Base-by-base conservation (phyloP, 2,888 invertebrate genomes). In the Eutolmus rufibarbis region DNA sequence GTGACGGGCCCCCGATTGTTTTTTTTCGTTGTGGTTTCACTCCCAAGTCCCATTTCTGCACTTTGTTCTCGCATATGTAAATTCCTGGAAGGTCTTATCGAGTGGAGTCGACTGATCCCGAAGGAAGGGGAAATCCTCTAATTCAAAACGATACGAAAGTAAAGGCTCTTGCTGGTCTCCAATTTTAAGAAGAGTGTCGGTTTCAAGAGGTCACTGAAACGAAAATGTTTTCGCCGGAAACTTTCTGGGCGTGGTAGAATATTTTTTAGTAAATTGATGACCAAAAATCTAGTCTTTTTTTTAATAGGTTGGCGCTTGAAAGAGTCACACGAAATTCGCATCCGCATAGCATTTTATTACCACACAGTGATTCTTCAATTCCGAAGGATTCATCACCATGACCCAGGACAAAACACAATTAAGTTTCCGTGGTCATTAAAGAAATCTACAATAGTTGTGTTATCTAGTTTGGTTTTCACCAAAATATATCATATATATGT, bases 11-110 rank as follows among this genome's bases (percentile, higher is more conserved):
- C 66, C 66, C 66, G 28, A 12, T 23, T 23, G 8, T 66, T 66
- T 66, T 66, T n/a, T 19, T 66, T 66, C 56, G 76, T 19, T 77
- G 77, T 77, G 34, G 34, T 37, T 31, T 40, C 76, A 76, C 19
- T 31, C 19, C 57, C 57, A 23, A 40, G 40, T 40, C 40, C 40
- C 40, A 8, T 23, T 57, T 28, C 28, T 23, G 66, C 66, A 28
- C 66, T 66, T 66, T 66, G 66, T 66, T 66, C 66, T 66, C 66
- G 40, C 77, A 77, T 77, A 77, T 77, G 77, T 77, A 77, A 77
- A 77, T 77, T 77, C 77, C 77, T 77, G 34, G 66, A 77, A 23
- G 31, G 77, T 40, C 77, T 77, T 77, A 40, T 77, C 34, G 77
- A 37, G 37, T 40, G 34, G 37, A 40, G 34, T 37, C 34, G 4